A percentile compares a stretch with the other conserved stretches of the same genome.
Conservation (phyloP, 2,888 invertebrate genomes). For the Epinotia nisella region DNA sequence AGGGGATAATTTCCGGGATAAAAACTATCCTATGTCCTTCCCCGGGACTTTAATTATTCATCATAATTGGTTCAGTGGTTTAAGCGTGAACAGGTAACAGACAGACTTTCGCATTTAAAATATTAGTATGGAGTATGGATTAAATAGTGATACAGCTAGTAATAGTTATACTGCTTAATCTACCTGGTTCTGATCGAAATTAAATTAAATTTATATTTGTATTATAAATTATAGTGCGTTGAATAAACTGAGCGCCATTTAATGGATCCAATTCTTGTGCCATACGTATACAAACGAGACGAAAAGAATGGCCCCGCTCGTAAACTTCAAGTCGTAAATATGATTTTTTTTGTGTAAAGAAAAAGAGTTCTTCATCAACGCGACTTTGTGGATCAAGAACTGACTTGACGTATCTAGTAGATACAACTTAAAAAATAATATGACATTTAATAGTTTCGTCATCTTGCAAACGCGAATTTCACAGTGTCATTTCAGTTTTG, state of each 20-base stretch:
- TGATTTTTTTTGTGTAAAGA: slow-evolving; percentile 69
- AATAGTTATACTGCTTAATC: too few species aligned
- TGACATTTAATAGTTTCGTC: not conserved
- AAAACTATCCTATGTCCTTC: too few species aligned
- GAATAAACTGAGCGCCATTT: not conserved
- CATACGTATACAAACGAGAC: slow-evolving; percentile 58
- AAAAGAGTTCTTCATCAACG: slow-evolving; percentile 56
- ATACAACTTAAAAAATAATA: not conserved
- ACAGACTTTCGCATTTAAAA: too few species aligned
- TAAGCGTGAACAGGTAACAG: too few species aligned
- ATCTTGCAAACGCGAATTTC: too few species aligned
- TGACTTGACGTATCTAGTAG: slow-evolving; percentile 15
- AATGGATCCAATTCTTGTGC: slow-evolving; percentile 46
- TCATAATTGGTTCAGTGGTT: too few species aligned
- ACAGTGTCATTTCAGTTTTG: not conserved
- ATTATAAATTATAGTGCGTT: not conserved
- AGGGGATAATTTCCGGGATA: too few species aligned
- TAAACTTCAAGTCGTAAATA: slow-evolving; percentile 77
- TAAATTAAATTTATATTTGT: too few species aligned
- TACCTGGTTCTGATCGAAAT: too few species aligned
- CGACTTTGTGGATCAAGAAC: slow-evolving; percentile 50
- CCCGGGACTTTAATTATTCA: too few species aligned
- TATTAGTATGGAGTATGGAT: too few species aligned
- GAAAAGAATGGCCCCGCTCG: slow-evolving; percentile 71
- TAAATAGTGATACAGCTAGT: too few species aligned